phyloP scores from a whole-genome alignment of 1,140 invertebrate species.

The Ceratoteleas bidentatus region DNA sequence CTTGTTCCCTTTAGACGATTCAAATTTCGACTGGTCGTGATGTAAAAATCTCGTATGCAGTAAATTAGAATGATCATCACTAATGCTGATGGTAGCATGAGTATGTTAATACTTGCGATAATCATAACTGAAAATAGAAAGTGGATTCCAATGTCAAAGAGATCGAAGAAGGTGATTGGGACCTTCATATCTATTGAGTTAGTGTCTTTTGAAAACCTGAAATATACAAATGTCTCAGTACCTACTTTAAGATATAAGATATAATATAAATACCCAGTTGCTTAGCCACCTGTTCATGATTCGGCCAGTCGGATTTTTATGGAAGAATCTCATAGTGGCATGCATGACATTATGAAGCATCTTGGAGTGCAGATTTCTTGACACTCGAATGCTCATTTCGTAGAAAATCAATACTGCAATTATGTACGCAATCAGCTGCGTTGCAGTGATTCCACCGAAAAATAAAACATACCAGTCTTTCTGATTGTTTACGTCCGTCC shows the following conservation, averaged over 20 bases:
- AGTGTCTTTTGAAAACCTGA: slow-evolving; percentile 90
- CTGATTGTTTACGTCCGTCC: neutral
- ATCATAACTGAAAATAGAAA: slow-evolving; percentile 79
- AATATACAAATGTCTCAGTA: neutral
- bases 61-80: slow-evolving; percentile 86
- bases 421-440: neutral
- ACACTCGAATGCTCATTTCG: neutral
- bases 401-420: neutral
- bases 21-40: slow-evolving; percentile 90
- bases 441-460: neutral
- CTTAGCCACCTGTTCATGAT: slow-evolving; percentile 85
- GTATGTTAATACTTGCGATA: slow-evolving; percentile 88
- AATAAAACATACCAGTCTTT: neutral
- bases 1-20: slow-evolving; percentile 93
- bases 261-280: neutral
- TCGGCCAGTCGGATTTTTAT: slow-evolving; percentile 88
- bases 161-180: slow-evolving; percentile 88
- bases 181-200: slow-evolving; percentile 92
- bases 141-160: slow-evolving; percentile 68
- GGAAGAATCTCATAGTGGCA: slow-evolving; percentile 89
- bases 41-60: slow-evolving; percentile 88
- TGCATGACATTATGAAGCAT: slow-evolving; percentile 91
- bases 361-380: slow-evolving; percentile 85
- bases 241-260: slow-evolving; percentile 76
- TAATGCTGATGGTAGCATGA: slow-evolving; percentile 87